Base-by-base conservation (phyloP, 1,140 invertebrate genomes). In the Holcopasites calliopsidis region DNA sequence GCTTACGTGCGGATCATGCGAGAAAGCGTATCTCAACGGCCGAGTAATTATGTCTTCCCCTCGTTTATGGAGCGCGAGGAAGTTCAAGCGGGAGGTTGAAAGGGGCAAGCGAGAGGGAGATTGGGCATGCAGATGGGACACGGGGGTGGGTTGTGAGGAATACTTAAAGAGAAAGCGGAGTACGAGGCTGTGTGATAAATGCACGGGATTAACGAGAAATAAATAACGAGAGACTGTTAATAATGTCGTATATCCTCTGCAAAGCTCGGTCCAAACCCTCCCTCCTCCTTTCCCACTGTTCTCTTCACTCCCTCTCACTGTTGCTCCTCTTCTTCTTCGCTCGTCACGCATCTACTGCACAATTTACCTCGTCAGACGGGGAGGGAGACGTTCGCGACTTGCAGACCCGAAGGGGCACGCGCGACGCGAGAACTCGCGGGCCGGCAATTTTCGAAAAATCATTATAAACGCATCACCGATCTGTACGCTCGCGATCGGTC, bases 211-310 rank as follows among this genome's bases (percentile, higher is more conserved):
- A 89, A 89, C 85, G 85, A 89, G 82, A 85, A 87, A 88, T 87
- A 89, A 88, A 89, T 87, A 88, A 89, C 84, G 78, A 88, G 85
- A 80, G 86, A 88, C 82, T 86, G 86, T 88, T 86, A 84, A 87
- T 83, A 83, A 83, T 82, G 79, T 83, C 80, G 76, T 86, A n/a
- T n/a, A 85, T 80, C 79, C 79, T 74, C 62, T 52, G 75, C 55
- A 76, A 70, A 76, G 70, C 73, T 70, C 78, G 69, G 18, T 38
- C 50, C 44, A 16, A n/a, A n/a, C 16, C 8, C 44, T 47, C 26
- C 35, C 3, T 26, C 35, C 55, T 49, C 65, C 66, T n/a, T n/a
- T n/a, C n/a, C n/a, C n/a, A n/a, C n/a, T 1, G 11, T 73, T 68
- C 68, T 54, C 57, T 49, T 38, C 42, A 2, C 11, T 2, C 38